Evolutionary conservation across 1,140 invertebrate species (phyloP).

Genomic region (Aphelenchoides besseyi): DNA sequence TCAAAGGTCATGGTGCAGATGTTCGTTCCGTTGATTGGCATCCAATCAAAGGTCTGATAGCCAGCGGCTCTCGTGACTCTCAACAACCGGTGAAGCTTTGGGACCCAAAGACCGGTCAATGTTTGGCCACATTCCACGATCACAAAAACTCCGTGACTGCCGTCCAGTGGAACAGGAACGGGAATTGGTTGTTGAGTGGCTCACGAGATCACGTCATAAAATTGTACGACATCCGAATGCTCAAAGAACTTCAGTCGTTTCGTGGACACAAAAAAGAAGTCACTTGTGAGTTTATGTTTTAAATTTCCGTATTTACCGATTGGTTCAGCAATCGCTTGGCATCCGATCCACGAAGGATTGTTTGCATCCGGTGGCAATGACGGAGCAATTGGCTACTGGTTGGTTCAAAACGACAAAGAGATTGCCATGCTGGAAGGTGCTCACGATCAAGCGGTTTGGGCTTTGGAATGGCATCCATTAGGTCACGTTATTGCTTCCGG

Average conservation of each 20-base stretch:
- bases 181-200: conserved; percentile 95
- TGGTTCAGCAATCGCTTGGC: conserved; percentile 78
- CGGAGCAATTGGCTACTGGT: conserved; percentile 70
- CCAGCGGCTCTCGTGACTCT: conserved; percentile 97
- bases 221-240: conserved; percentile 89
- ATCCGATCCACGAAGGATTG: conserved; percentile 90
- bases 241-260: conserved; percentile 85
- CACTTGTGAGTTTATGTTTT: conserved; percentile 69
- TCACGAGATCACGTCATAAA: conserved; percentile 96
- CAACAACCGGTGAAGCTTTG: conserved; percentile 99
- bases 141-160: conserved; percentile 99
- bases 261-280: conserved; percentile 98
- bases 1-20: conserved; percentile 96
- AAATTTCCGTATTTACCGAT: conserved; percentile 17
- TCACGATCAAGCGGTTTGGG: conserved; percentile 98
- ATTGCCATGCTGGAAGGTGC: conserved; percentile 94
- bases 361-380: conserved; percentile 96
- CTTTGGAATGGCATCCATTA: conserved; percentile 95
- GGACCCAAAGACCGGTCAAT: conserved; percentile 91
- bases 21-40: conserved; percentile 99
- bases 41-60: conserved; percentile 89
- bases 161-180: conserved; percentile 97
- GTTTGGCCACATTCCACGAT: conserved; percentile 75
- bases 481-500: conserved; percentile 91
- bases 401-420: conserved; percentile 68